Base-by-base conservation (phyloP, 2,113 vertebrate species). In the Urocolius indicus region DNA sequence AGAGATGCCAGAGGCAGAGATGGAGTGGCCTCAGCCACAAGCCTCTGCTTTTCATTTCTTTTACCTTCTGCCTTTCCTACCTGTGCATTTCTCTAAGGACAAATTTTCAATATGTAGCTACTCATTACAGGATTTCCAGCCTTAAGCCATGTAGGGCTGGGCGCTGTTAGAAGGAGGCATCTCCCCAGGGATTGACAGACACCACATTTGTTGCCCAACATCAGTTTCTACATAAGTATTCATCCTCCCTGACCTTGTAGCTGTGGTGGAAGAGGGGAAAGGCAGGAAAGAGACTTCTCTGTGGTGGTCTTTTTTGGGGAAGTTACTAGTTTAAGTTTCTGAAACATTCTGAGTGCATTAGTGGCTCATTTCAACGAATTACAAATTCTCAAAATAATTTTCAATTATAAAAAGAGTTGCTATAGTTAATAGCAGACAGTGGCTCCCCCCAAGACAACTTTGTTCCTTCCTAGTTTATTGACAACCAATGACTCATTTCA, bases 361-460 rank as follows among this genome's bases (percentile, higher is more conserved):
- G 32, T 36, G 68, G 57, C 79, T 95, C 52, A 6, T 57, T 26
- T 79, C 36, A n/a, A 36, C 82, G 95, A 96, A 97, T 97, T 96
- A 94, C 62, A 94, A 90, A 67, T 41, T 54, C 93, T 90, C 38
- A 94, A 95, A 97, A 96, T 97, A 97, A 84, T 86, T 90, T 88
- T 84, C 92, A 94, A 95, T 96, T 96, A 93, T 52, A 41, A 68
- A 84, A 84, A 68, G 48, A 72, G 16, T 51, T 83, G 67, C 65
- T 84, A 0, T 22, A 84, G 59, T 82, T 90, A 90, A 55, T 19
- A 65, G 75, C 38, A 94, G 90, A 67, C 68, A 77, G 91, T 45
- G 34, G 67, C 16, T 5, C 36, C 4, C 5, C 22, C 45, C 0
- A 3, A 73, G 84, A 67, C 38, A 52, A 48, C 48, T 49, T 55